Evolutionary conservation across 2,797 vertebrate genomes (phyloP).

Genomic region (Poeciliopsis gracilis): DNA sequence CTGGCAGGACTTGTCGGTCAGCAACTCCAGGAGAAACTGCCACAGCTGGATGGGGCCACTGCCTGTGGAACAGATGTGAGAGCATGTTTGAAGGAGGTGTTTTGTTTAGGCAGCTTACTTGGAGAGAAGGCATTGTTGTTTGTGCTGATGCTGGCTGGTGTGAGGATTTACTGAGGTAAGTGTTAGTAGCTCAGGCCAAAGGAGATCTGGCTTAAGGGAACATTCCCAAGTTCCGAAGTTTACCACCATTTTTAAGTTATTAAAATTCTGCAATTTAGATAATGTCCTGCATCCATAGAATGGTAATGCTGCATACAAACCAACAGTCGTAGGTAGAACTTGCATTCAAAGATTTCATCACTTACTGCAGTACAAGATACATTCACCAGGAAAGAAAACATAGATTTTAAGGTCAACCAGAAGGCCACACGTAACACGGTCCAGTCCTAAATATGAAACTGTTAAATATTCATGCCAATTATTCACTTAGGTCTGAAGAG

Average conservation of each 20-base stretch:
- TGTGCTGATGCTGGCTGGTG: conserved; percentile 1
- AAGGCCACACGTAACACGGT: background rate
- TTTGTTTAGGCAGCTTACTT: conserved; percentile 25
- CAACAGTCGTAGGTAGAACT: background rate
- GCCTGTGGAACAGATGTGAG: conserved; percentile 78
- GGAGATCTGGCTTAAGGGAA: conserved; percentile 4
- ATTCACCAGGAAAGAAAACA: background rate
- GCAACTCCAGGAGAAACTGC: conserved; percentile 98
- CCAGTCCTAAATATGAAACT: conserved; percentile 13
- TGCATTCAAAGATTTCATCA: background rate
- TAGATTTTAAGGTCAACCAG: background rate
- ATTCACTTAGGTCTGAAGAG: conserved; percentile 48
- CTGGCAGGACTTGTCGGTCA: conserved; percentile 99
- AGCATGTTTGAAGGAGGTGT: conserved; percentile 25
- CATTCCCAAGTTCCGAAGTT: background rate
- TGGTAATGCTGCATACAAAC: background rate
- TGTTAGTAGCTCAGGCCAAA: conserved; percentile 11
- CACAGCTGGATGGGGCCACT: conserved; percentile 99
- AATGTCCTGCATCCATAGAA: background rate
- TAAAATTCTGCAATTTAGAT: background rate
- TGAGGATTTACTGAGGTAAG: conserved; percentile 12
- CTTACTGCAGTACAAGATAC: background rate
- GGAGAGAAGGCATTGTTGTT: conserved; percentile 18
- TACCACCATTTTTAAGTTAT: background rate
- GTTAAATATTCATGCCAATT: conserved; percentile 48